phyloP scores from a whole-genome alignment of 1,140 invertebrate species.

The Plutomurus gul region DNA sequence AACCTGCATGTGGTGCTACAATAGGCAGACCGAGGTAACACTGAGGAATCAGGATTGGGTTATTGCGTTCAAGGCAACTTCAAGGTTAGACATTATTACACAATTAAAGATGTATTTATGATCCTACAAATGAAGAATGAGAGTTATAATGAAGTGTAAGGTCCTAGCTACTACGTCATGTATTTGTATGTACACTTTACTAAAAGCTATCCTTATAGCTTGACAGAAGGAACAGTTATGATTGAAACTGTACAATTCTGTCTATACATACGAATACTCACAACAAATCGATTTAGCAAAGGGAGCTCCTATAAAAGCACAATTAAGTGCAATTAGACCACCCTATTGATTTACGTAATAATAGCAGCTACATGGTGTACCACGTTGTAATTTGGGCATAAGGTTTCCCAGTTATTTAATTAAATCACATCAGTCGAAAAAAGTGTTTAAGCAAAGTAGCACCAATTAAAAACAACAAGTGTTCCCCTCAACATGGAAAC shows the following conservation, averaged over 20 bases:
- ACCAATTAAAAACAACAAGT: no score
- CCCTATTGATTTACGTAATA: not conserved
- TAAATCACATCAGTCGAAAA: not conserved
- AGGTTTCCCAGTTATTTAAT: not conserved
- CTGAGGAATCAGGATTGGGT: not conserved
- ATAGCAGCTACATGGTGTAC: not conserved
- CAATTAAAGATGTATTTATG: not conserved
- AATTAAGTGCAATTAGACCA: not conserved
- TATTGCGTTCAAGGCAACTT: not conserved
- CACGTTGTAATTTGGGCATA: no score
- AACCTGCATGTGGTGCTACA: not conserved
- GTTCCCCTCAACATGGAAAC: no score
- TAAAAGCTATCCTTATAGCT: no score
- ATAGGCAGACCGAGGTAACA: no score
- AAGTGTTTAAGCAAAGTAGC: not conserved
- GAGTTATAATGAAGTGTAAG: not conserved
- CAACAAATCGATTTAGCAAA: not conserved
- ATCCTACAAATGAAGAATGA: no score
- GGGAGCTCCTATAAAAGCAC: not conserved
- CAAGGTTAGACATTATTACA: not conserved
- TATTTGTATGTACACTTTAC: no score
- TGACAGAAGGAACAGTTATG: no score
- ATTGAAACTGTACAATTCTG: no score
- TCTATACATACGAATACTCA: no score
- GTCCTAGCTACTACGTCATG: no score